Conservation (phyloP, 1,140 invertebrate species). For the Hermetia illucens region DNA sequence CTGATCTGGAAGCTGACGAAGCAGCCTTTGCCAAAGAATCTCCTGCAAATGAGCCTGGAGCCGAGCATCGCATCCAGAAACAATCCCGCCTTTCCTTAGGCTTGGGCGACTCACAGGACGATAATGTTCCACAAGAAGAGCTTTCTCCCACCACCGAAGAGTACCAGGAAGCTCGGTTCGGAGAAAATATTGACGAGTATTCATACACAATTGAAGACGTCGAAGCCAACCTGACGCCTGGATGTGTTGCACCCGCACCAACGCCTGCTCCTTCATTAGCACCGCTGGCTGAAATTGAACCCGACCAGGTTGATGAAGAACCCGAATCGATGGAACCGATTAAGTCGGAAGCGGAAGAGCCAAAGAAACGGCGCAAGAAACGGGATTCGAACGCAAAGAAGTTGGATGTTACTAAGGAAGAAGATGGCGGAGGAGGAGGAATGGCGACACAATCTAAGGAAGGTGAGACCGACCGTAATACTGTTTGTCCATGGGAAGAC, state of each 20-base stretch:
- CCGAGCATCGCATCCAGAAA: background rate
- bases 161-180: slow-evolving; percentile 23
- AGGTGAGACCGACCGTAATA: slow-evolving; percentile 46
- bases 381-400: slow-evolving; percentile 16
- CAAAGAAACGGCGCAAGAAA: slow-evolving; percentile 12
- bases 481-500: slow-evolving; percentile 80
- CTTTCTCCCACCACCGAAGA: slow-evolving; percentile 26
- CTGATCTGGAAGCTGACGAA: background rate
- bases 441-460: slow-evolving; percentile 7
- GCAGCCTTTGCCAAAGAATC: background rate
- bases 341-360: background rate
- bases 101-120: slow-evolving; percentile 9
- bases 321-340: slow-evolving; percentile 20
- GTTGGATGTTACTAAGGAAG: too few species aligned
- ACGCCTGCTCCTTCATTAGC: slow-evolving; percentile 31
- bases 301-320: slow-evolving; percentile 47
- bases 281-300: slow-evolving; percentile 46
- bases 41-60: background rate
- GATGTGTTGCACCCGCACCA: slow-evolving; percentile 22
- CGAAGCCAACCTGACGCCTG: slow-evolving; percentile 12
- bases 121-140: slow-evolving; percentile 11
- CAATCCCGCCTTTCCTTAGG: background rate
- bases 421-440: slow-evolving; percentile 13
- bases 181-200: slow-evolving; percentile 15
- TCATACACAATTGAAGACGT: slow-evolving; percentile 12